Percentiles rank a stretch among this genome's conserved stretches.
phyloP scores from a whole-genome alignment of 2,113 vertebrate species.

The Callorhinus ursinus region DNA sequence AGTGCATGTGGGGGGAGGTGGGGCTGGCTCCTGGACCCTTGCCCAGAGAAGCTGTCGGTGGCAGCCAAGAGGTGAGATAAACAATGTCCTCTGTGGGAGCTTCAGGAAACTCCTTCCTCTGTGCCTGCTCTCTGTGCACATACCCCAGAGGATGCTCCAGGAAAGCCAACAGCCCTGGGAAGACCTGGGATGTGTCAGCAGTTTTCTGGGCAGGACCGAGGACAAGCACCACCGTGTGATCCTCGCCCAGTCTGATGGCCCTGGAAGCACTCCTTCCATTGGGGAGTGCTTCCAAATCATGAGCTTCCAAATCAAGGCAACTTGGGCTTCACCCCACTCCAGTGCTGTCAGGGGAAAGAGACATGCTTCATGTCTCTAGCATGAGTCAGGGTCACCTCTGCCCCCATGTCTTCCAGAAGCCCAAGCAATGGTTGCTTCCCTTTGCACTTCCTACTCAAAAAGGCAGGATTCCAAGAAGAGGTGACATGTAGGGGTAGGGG shows the following conservation, averaged over 20 bases:
- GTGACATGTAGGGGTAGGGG: no score
- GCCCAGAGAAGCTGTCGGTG: no score
- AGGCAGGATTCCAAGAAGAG: not conserved
- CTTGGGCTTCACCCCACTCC: accelerated
- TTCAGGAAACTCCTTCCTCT: not conserved
- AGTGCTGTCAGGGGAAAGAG: not conserved
- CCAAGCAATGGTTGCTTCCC: not conserved
- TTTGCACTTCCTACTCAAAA: not conserved
- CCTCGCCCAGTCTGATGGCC: not conserved
- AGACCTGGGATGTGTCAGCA: not conserved
- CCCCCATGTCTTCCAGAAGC: not conserved
- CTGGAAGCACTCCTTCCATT: not conserved
- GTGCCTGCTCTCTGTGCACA: not conserved
- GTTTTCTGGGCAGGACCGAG: not conserved
- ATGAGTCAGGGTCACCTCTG: not conserved
- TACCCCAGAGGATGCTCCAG: not conserved
- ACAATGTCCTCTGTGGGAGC: not conserved
- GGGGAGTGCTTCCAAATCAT: not conserved
- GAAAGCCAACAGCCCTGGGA: not conserved
- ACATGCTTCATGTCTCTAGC: not conserved
- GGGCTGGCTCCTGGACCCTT: no score
- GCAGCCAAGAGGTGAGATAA: not conserved
- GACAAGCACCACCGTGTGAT: not conserved
- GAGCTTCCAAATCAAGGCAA: not conserved
- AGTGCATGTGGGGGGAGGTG: accelerated